Evolutionary conservation across 2,888 invertebrate species (phyloP).

Genomic region (Hemicrepidius hirtus): DNA sequence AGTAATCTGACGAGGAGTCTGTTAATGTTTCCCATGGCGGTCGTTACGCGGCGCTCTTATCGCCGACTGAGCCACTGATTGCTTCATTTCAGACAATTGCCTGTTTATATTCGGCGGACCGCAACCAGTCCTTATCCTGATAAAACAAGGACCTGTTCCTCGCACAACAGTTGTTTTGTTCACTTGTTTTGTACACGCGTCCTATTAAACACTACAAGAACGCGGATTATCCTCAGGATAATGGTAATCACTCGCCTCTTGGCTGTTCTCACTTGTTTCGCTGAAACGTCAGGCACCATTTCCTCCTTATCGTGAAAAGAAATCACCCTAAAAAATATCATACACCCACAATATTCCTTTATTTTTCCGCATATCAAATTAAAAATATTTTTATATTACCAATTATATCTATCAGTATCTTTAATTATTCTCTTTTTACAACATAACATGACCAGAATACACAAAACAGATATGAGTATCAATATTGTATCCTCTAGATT

Average conservation of each 20-base stretch:
- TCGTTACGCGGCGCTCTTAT: conserved; percentile 73
- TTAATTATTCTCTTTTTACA: too few species aligned
- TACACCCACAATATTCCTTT: neutral
- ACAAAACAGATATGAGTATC: too few species aligned
- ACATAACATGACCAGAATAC: too few species aligned
- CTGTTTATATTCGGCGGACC: conserved; percentile 73
- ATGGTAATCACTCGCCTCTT: conserved; percentile 64
- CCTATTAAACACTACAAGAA: conserved; percentile 63
- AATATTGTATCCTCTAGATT: too few species aligned
- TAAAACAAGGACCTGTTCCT: conserved; percentile 67
- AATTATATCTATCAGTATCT: too few species aligned
- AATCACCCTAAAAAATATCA: conserved; percentile 1
- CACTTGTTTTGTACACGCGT: conserved; percentile 58
- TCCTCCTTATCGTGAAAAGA: conserved; percentile 36
- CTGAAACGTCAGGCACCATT: conserved; percentile 37
- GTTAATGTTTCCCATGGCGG: conserved; percentile 73
- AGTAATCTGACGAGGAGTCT: conserved; percentile 73
- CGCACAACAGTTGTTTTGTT: conserved; percentile 60
- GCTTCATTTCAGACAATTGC: conserved; percentile 74
- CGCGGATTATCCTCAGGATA: conserved; percentile 65
- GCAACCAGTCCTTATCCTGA: conserved; percentile 70
- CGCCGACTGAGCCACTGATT: conserved; percentile 73
- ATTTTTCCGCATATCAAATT: neutral
- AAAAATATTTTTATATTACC: neutral
- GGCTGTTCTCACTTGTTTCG: conserved; percentile 58